Conservation (phyloP, 2,113 vertebrate species). For the Monopterus albus region DNA sequence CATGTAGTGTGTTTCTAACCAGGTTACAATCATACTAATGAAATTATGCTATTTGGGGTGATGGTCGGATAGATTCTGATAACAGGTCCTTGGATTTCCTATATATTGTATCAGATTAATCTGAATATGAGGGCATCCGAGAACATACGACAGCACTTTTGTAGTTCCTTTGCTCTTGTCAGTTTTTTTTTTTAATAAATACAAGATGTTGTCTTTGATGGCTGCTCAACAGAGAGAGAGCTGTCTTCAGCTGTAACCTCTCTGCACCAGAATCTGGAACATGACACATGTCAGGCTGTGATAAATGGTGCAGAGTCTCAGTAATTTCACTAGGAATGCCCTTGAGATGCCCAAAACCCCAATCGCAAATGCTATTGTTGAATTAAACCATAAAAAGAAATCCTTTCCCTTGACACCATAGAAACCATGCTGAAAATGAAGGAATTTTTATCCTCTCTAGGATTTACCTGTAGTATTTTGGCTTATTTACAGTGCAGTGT, state of each 20-base stretch:
- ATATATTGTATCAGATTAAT: constrained; percentile 45
- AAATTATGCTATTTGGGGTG: constrained; percentile 13
- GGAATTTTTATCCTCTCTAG: constrained; percentile 30
- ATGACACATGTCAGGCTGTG: constrained; percentile 99
- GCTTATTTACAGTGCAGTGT: constrained; percentile 6
- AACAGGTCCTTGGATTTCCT: constrained; percentile 21
- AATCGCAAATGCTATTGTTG: constrained; percentile 99
- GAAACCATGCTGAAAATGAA: constrained; percentile 65
- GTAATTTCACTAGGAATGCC: constrained; percentile 99
- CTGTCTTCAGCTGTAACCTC: constrained; percentile 99
- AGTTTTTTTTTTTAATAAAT: constrained; percentile 76
- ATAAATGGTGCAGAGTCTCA: constrained; percentile 99
- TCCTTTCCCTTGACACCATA: constrained; percentile 78
- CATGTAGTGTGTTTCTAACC: neutral
- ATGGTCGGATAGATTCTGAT: constrained; percentile 17
- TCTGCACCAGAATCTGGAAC: constrained; percentile 96
- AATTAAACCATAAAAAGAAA: constrained; percentile 98
- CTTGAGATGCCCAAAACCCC: constrained; percentile 98
- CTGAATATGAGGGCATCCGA: constrained; percentile 19
- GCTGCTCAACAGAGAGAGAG: constrained; percentile 98
- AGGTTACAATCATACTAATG: constrained; percentile 25
- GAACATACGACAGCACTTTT: constrained; percentile 46
- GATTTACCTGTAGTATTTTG: constrained; percentile 42
- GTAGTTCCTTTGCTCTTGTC: constrained; percentile 54
- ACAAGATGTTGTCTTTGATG: constrained; percentile 85